Percentiles rank a stretch among this genome's conserved stretches.
These are phyloP conservation scores for Noctua janthe DNA, from an alignment of 2,888 invertebrate genomes.

Conservation along the genomic window DNA sequence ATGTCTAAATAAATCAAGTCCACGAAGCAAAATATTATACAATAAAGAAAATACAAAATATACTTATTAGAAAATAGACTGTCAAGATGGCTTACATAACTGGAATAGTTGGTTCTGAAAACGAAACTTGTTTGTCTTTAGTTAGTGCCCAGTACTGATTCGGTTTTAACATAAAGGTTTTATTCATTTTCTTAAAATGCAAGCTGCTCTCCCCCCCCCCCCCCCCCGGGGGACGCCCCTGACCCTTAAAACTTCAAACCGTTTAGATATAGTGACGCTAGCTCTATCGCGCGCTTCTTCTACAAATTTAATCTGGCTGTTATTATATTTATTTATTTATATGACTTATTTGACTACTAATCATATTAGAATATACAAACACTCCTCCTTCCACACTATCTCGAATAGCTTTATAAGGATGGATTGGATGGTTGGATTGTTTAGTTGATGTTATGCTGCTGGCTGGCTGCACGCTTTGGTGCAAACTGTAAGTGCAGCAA, in stretches of 20 bases:
- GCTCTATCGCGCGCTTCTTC: background rate
- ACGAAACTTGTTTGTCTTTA: constrained; percentile 59
- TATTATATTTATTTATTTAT: too few species aligned
- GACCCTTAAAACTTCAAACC: background rate
- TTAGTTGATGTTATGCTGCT: too few species aligned
- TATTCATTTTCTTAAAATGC: constrained; percentile 4
- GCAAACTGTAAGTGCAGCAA: too few species aligned
- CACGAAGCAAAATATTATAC: constrained; percentile 44
- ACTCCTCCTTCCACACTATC: too few species aligned
- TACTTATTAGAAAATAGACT: constrained; percentile 52
- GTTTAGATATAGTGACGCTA: background rate
- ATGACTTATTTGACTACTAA: too few species aligned
- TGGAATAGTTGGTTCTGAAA: constrained; percentile 63
- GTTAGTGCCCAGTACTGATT: constrained; percentile 52
- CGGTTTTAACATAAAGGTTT: constrained; percentile 20
- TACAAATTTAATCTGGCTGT: too few species aligned
- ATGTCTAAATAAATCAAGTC: constrained; percentile 56
- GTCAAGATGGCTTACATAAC: constrained; percentile 73
- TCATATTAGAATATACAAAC: too few species aligned
- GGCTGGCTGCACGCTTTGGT: too few species aligned
- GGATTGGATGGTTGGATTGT: too few species aligned
- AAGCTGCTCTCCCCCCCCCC: too few species aligned
- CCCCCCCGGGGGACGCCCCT: too few species aligned
- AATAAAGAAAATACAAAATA: constrained; percentile 63
- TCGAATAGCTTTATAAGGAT: too few species aligned